Conservation (phyloP, 2,888 invertebrate genomes). For the Mythimna albipuncta region DNA sequence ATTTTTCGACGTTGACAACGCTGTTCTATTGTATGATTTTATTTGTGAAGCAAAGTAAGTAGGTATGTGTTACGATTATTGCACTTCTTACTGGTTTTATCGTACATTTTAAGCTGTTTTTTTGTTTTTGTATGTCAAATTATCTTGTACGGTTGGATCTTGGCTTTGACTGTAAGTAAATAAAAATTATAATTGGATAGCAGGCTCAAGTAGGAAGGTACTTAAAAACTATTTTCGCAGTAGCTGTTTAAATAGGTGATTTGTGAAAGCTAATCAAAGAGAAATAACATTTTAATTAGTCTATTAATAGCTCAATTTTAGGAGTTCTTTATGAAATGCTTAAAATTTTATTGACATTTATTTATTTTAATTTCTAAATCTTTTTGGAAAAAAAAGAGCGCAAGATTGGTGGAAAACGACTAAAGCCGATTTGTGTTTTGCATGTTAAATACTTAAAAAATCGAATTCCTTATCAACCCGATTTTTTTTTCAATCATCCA, state of each 20-base stretch:
- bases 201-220: neutral
- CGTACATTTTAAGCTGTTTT: slow-evolving; percentile 30
- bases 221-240: neutral
- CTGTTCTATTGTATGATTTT: slow-evolving; percentile 31
- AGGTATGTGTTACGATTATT: slow-evolving; percentile 51
- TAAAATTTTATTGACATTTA: neutral
- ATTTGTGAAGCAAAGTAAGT: slow-evolving; percentile 37
- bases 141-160: neutral
- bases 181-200: neutral
- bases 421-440: too few species aligned
- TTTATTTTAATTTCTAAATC: neutral
- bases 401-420: neutral
- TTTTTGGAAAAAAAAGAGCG: neutral
- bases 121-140: slow-evolving; percentile 24
- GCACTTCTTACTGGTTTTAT: slow-evolving; percentile 39
- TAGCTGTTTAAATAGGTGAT: neutral
- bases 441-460: too few species aligned
- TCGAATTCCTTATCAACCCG: too few species aligned
- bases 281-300: neutral
- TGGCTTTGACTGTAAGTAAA: slow-evolving; percentile 1
- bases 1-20: neutral
- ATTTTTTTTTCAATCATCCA: too few species aligned
- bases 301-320: neutral
- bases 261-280: neutral
- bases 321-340: neutral